phyloP scores from a whole-genome alignment of 2,113 vertebrate species.

The Cheilinus undulatus region DNA sequence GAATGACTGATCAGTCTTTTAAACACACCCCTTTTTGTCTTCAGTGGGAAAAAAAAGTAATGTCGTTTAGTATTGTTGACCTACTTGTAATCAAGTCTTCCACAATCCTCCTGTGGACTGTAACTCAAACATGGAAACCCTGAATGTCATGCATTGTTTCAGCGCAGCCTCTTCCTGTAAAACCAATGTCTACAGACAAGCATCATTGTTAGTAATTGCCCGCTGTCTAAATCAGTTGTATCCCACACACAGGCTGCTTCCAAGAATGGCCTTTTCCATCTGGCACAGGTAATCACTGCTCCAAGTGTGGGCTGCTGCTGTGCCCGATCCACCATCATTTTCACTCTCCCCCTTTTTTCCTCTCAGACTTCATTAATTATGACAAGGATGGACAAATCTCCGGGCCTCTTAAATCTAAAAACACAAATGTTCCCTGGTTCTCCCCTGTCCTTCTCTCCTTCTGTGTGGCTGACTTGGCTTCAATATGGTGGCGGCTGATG shows the following conservation, averaged over 20 bases:
- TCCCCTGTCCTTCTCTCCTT: conserved; percentile 57
- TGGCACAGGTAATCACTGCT: conserved; percentile 83
- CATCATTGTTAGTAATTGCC: conserved; percentile 37
- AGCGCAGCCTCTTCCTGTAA: conserved; percentile 15
- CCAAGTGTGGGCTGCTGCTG: conserved; percentile 21
- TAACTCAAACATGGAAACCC: neutral
- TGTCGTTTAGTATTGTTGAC: neutral
- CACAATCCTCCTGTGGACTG: neutral
- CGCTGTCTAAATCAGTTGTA: conserved; percentile 81
- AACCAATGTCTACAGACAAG: conserved; percentile 23
- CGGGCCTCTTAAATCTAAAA: conserved; percentile 48
- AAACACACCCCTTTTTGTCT: neutral
- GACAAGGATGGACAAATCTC: conserved; percentile 47
- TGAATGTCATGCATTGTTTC: neutral
- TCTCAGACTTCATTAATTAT: conserved; percentile 44
- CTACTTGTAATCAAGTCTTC: neutral
- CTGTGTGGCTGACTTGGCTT: conserved; percentile 66
- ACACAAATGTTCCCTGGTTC: conserved; percentile 55
- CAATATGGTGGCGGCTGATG: conserved; percentile 63
- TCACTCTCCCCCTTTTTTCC: conserved; percentile 46
- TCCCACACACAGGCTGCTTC: conserved; percentile 83
- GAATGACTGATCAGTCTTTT: neutral
- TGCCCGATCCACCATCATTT: conserved; percentile 44
- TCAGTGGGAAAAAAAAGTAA: too few species aligned
- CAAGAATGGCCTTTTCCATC: conserved; percentile 85